Percentiles rank a stretch among this genome's conserved stretches.
These are phyloP conservation scores for Varanus salvator DNA, from an alignment of 2,113 vertebrate species.

Conservation along the genomic window DNA sequence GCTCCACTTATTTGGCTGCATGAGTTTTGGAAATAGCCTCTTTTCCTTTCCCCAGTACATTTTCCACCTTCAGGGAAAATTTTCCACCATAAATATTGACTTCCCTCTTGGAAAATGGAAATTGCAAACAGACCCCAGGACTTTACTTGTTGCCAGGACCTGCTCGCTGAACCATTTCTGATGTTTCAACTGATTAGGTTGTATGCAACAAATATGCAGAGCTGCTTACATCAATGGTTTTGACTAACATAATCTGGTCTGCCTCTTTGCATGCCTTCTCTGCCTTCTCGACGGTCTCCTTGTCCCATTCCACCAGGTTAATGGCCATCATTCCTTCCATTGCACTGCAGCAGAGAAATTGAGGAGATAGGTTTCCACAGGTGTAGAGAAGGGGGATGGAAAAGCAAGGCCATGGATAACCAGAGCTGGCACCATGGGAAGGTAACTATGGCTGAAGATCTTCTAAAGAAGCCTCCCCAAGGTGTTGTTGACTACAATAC, in stretches of 20 bases:
- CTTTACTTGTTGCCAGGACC: not conserved
- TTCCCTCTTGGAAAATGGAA: not conserved
- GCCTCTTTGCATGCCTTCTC: slow-evolving; percentile 70
- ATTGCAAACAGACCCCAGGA: not conserved
- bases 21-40: not conserved
- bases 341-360: slow-evolving; percentile 41
- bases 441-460: not conserved
- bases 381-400: not conserved
- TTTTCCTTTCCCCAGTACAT: not conserved
- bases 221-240: slow-evolving; percentile 65
- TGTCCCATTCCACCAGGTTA: slow-evolving; percentile 68
- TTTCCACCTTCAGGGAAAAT: not conserved
- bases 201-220: not conserved
- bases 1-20: not conserved
- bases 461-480: not conserved
- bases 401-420: not conserved
- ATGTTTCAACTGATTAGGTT: not conserved
- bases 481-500: not conserved
- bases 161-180: not conserved
- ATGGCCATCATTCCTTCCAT: slow-evolving; percentile 68
- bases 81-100: not conserved
- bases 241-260: slow-evolving; percentile 63
- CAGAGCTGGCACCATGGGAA: not conserved
- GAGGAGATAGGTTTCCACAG: not conserved
- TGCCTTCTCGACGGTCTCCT: slow-evolving; percentile 62